Conservation (phyloP, 2,797 vertebrate genomes). For the Acipenser ruthenus region DNA sequence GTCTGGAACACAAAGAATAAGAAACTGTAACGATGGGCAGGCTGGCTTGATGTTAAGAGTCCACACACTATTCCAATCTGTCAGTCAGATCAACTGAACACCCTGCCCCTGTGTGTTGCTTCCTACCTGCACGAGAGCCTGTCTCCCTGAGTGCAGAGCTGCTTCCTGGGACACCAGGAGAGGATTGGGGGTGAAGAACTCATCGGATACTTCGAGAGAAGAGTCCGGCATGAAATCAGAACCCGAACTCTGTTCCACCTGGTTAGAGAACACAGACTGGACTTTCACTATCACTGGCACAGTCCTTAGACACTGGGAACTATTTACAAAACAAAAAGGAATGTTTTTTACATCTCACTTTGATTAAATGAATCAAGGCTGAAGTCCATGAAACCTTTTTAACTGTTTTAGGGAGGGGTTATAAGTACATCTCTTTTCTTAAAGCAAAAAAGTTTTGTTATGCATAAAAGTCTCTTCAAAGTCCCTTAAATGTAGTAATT, state of each 20-base stretch:
- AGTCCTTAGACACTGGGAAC: not conserved
- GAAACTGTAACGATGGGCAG: too few relatives aligned
- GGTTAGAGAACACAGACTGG: slow-evolving; percentile 7
- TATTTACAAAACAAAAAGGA: not conserved
- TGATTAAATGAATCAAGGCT: too few relatives aligned
- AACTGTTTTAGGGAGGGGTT: too few relatives aligned
- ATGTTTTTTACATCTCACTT: too few relatives aligned
- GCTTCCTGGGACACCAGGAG: not conserved
- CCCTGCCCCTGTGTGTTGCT: not conserved
- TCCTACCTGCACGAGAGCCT: slow-evolving; percentile 15
- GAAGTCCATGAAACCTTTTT: too few relatives aligned
- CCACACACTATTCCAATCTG: too few relatives aligned
- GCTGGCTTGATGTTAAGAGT: too few relatives aligned
- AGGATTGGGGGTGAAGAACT: slow-evolving; percentile 34
- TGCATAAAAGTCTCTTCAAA: too few relatives aligned
- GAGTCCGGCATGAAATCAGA: slow-evolving; percentile 14
- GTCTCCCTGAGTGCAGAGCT: slow-evolving; percentile 8
- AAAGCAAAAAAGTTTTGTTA: too few relatives aligned
- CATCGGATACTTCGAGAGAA: slow-evolving; percentile 20
- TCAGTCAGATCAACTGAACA: too few relatives aligned
- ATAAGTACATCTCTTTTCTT: too few relatives aligned
- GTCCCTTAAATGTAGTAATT: too few relatives aligned
- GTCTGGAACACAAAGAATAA: slow-evolving; percentile 21
- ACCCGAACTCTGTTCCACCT: slow-evolving; percentile 22
- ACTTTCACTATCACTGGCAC: not conserved